These are phyloP conservation scores for Carassius carassius DNA, from an alignment of 2,113 vertebrate species.

Conservation along the genomic window DNA sequence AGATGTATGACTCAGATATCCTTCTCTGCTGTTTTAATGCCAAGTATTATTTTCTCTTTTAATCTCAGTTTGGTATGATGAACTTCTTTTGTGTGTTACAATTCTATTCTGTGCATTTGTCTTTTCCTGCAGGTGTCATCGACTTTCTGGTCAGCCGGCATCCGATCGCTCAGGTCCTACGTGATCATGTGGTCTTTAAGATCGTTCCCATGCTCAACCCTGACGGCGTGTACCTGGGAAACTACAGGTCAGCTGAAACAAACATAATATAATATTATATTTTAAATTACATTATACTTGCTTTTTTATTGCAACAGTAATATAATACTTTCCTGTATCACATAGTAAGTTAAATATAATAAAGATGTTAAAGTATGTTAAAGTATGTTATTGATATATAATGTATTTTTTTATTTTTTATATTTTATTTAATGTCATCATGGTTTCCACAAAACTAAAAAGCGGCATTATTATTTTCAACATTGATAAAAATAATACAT, in stretches of 20 bases:
- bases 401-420: no score
- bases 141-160: conserved; percentile 96
- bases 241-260: conserved; percentile 86
- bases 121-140: conserved; percentile 82
- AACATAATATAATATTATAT: background rate
- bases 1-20: conserved; percentile 67
- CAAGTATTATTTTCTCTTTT: conserved; percentile 69
- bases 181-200: conserved; percentile 95
- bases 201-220: conserved; percentile 98
- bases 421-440: no score
- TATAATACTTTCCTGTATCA: background rate
- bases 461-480: no score
- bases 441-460: no score
- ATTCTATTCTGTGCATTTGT: background rate
- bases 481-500: no score
- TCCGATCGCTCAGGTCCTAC: conserved; percentile 86
- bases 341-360: background rate
- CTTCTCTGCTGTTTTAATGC: conserved; percentile 60
- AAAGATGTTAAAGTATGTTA: no score
- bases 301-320: background rate
- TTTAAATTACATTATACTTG: background rate
- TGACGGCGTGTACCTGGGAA: conserved; percentile 94
- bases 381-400: no score
- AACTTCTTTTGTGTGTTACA: background rate
- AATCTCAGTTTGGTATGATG: conserved; percentile 66